These are phyloP conservation scores for Drosophila cognata DNA, from an alignment of 2,888 invertebrate species.

Conservation along the genomic window DNA sequence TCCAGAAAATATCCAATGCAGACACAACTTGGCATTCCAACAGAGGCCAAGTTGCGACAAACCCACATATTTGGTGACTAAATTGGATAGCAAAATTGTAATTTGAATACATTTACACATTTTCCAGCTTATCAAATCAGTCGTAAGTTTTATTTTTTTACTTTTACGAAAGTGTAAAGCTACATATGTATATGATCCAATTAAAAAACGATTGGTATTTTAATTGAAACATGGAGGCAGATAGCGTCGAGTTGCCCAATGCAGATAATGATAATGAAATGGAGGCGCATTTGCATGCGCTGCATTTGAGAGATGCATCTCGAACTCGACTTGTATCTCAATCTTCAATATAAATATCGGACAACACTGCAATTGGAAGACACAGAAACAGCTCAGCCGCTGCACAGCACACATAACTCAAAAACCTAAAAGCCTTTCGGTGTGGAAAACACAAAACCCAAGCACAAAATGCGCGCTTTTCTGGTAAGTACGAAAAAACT, in stretches of 20 bases:
- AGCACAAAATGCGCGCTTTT: constrained; percentile 73
- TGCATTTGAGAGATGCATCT: constrained; percentile 37
- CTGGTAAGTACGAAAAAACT: constrained; percentile 60
- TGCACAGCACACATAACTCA: constrained; percentile 50
- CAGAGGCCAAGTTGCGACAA: constrained; percentile 21
- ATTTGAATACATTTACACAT: constrained; percentile 73
- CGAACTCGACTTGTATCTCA: constrained; percentile 19
- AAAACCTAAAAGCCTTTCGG: constrained; percentile 41
- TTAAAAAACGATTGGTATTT: constrained; percentile 64
- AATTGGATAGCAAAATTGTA: constrained; percentile 34
- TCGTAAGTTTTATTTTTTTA: constrained; percentile 3
- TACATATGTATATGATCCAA: constrained; percentile 58
- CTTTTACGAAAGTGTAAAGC: constrained; percentile 37
- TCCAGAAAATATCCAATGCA: constrained; percentile 39
- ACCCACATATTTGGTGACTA: constrained; percentile 32
- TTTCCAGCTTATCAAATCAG: constrained; percentile 40
- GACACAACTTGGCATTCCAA: constrained; percentile 20
- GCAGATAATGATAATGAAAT: constrained; percentile 22
- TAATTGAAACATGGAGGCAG: constrained; percentile 57
- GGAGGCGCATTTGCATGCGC: constrained; percentile 45
- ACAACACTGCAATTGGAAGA: constrained; percentile 46
- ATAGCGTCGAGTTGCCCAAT: constrained; percentile 42
- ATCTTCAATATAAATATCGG: constrained; percentile 56
- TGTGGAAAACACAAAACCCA: constrained; percentile 46
- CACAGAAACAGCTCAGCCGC: constrained; percentile 60